Conservation (phyloP, 2,797 vertebrate species). For the Capromys pilorides region DNA sequence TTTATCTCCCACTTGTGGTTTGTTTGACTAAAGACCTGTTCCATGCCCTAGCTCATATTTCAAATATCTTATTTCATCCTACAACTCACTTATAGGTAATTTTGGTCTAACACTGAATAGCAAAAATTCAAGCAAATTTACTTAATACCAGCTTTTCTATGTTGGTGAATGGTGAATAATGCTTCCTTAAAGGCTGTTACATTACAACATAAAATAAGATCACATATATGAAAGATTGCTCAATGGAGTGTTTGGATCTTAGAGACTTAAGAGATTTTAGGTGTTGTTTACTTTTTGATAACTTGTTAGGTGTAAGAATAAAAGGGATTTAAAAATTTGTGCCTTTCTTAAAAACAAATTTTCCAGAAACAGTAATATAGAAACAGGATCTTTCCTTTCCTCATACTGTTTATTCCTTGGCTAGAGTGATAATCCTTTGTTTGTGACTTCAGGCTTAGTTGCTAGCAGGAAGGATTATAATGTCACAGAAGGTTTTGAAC, state of each 20-base stretch:
- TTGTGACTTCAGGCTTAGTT: conserved; percentile 70
- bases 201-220: neutral
- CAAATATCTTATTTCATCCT: neutral
- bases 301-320: neutral
- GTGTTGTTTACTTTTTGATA: conserved; percentile 18
- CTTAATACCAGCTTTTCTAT: conserved; percentile 35
- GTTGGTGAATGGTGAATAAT: conserved; percentile 34
- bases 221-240: neutral
- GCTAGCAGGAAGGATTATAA: conserved; percentile 71
- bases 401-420: conserved; percentile 57
- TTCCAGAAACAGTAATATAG: conserved; percentile 52
- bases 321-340: neutral
- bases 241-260: neutral
- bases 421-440: conserved; percentile 76
- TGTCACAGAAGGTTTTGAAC: conserved; percentile 66
- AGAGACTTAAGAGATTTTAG: neutral
- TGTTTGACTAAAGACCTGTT: neutral
- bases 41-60: neutral
- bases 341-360: conserved; percentile 24
- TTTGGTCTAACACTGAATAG: neutral
- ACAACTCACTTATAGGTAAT: neutral
- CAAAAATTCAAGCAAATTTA: neutral
- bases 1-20: neutral
- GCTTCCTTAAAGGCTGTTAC: neutral
- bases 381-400: conserved; percentile 67